Evolutionary conservation across 2,888 invertebrate species (phyloP), one percentile per base, ranked within the genome.

Genomic region (Dolomedes plantarius): DNA sequence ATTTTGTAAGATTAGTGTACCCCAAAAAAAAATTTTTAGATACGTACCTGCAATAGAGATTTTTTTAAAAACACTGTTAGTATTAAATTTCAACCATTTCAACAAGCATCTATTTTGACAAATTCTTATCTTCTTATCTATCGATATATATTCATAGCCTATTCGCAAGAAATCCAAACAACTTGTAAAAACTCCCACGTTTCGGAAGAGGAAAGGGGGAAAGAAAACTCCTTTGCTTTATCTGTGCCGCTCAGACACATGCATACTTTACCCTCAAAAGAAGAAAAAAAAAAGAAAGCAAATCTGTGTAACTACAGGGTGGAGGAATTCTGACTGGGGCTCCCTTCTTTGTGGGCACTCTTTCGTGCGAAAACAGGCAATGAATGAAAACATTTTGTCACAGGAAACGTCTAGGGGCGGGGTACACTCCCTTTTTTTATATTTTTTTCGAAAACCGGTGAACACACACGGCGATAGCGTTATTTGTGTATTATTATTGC

Each of bases 401-500:
- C 56, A 56, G 56, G 56, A 56, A 56, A 19, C 56, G 6, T 56
- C 19, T 23, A 1, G 23, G 23, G 23, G 56, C 56, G 3, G 56
- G 7, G 16, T 6, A 56, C n/a, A n/a, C n/a, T n/a, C n/a, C n/a
- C n/a, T n/a, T 56, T 56, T 56, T 56, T 23, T 56, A 56, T 23
- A 56, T 23, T 56, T 23, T 13, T 5, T 5, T 36, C 16, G 3
- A 56, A 56, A 3, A 23, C 23, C 23, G 56, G 56, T 56, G 56
- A 56, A 56, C 56, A 56, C 56, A 56, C 56, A 56, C 23, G 23
- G 56, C 1, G 56, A 2, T 56, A 5, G 56, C 5, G 56, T 19
- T 46, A 16, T 46, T 56, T 56, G 56, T 56, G 56, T 56, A 56
- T 56, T 56, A 56, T 56, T 56, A 56, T 23, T 23, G 56, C 56